Base-by-base conservation (phyloP, 2,888 invertebrate genomes). In the Micoletzkya japonica region DNA sequence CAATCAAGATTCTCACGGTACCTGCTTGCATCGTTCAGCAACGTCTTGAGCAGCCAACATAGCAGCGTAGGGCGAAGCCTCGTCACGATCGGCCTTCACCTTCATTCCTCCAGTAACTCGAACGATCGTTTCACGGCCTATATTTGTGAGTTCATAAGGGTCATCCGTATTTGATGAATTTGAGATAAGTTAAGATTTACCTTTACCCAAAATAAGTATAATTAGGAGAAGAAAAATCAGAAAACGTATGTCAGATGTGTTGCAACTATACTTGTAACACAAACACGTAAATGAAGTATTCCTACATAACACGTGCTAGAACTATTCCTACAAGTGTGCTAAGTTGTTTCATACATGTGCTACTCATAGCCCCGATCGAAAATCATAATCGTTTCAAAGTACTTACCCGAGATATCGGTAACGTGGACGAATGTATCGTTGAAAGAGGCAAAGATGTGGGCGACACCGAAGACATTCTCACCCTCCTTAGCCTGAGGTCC, bases 1-100 rank as follows among this genome's bases (percentile, higher is more conserved):
- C 24, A 52, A 14, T n/a, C 52, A 4, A 52, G 10, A 20, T 44
- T 44, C 20, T 44, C 44, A 44, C 44, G 10, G 44, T 49, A 98
- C 90, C 50, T 91, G 90, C 88, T 96, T 97, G 89, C 97, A 98
- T 86, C 94, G 95, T 86, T 98, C 98, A 82, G 98, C 95, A 73
- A 98, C 98, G 90, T 99, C 98, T 90, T 98, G 97, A 79, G 97
- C 97, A 83, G 98, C 98, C 89, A 98, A 94, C 98, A 98, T 99
- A 91, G 98, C 98, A 85, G 98, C 98, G 87, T 98, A 99, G 60
- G 98, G 98, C 59, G 97, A 97, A 77, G 98, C 95, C 89, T 98
- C 98, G 88, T 98, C 98, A 90, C 98, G 92, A 89, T 99, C 98
- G 83, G 98, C 98, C 89, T 98, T 98, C 59, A 99, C 98, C 89